These are phyloP conservation scores for Sycophila sp. DNA, from an alignment of 1,140 invertebrate genomes.

Conservation along the genomic window DNA sequence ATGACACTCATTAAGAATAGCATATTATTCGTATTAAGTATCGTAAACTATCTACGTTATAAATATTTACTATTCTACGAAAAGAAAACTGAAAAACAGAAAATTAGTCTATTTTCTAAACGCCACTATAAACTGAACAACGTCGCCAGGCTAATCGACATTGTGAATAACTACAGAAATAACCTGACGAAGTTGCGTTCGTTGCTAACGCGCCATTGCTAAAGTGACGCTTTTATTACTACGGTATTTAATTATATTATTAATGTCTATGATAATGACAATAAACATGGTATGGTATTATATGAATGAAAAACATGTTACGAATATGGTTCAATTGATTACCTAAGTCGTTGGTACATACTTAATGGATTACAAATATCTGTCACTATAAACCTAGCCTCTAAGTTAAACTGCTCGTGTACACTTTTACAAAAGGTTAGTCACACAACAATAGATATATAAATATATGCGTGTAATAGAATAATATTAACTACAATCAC, in stretches of 20 bases:
- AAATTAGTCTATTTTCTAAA: constrained; percentile 32
- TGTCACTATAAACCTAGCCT: constrained; percentile 18
- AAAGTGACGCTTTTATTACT: constrained; percentile 16
- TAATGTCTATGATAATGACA: constrained; percentile 16
- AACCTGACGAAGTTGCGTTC: constrained; percentile 23
- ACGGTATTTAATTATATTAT: constrained; percentile 18
- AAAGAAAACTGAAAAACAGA: constrained; percentile 38
- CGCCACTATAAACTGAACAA: constrained; percentile 20
- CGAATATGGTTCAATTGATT: constrained; percentile 9
- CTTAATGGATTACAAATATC: constrained; percentile 9
- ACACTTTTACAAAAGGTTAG: constrained; percentile 7
- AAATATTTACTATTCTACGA: constrained; percentile 55
- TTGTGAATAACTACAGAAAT: not conserved
- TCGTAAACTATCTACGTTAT: constrained; percentile 58
- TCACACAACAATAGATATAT: not conserved
- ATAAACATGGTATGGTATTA: constrained; percentile 14
- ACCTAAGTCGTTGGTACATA: constrained; percentile 8
- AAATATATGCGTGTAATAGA: not conserved
- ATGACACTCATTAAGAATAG: constrained; percentile 53
- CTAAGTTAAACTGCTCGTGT: constrained; percentile 30
- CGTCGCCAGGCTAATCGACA: constrained; percentile 1
- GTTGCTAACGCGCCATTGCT: constrained; percentile 15
- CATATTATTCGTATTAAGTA: constrained; percentile 48
- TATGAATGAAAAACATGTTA: not conserved
- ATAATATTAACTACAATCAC: constrained; percentile 1